Conservation (phyloP, 2,888 invertebrate species). For the Spisula solida region DNA sequence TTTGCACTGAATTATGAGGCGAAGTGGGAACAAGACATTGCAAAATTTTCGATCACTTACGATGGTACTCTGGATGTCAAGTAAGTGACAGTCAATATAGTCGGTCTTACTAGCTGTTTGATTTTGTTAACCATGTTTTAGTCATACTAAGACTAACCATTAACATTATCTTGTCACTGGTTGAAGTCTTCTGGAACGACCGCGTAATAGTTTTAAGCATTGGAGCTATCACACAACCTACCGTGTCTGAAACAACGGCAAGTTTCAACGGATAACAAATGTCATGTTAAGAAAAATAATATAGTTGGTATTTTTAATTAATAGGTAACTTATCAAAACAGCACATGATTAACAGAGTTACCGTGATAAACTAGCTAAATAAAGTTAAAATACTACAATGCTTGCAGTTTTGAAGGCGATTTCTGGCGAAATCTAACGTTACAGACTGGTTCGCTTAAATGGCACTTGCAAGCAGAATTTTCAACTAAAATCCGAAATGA, state of each 20-base stretch:
- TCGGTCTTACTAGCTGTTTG: no score
- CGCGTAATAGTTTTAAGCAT: no score
- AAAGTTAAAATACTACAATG: not conserved
- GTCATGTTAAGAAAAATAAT: no score
- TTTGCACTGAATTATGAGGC: constrained; percentile 61
- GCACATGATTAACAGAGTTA: no score
- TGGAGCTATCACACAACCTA: not conserved
- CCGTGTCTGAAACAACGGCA: not conserved
- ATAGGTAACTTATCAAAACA: no score
- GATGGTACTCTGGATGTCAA: constrained; percentile 55
- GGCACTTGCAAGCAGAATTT: not conserved
- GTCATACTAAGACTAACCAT: no score
- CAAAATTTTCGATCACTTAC: constrained; percentile 45
- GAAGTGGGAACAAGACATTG: constrained; percentile 72
- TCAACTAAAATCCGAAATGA: not conserved
- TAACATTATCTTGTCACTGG: no score
- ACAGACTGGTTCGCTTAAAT: not conserved
- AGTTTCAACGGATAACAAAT: not conserved
- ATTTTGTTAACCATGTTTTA: no score
- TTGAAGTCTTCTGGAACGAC: no score
- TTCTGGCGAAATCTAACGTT: not conserved
- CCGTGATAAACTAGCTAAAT: no score
- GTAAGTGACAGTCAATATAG: constrained; percentile 45
- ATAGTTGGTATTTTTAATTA: no score
- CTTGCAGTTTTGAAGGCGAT: constrained; percentile 12